Percentiles rank a stretch among this genome's conserved stretches.
Evolutionary conservation across 1,140 invertebrate genomes (phyloP).

Genomic region (Drosophila ohnishii): DNA sequence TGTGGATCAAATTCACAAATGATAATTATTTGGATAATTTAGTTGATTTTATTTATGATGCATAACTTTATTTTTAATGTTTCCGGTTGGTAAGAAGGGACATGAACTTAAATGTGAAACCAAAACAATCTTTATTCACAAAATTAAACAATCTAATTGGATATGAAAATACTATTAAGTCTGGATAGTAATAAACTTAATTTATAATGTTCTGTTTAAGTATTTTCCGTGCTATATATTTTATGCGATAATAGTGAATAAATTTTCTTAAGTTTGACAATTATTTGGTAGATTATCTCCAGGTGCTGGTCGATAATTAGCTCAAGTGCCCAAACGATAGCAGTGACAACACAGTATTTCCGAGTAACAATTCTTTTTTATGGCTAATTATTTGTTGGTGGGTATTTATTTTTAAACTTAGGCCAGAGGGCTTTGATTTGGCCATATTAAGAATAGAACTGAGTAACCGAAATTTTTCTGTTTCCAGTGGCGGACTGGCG

Average conservation of each 20-base stretch:
- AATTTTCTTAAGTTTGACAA: constrained; percentile 18
- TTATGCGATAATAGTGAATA: not conserved
- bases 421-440: constrained; percentile 12
- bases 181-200: not conserved
- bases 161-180: not conserved
- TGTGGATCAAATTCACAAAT: not conserved
- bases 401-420: constrained; percentile 24
- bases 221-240: not conserved
- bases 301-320: constrained; percentile 21
- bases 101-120: no score
- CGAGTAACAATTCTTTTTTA: constrained; percentile 23
- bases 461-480: constrained; percentile 21
- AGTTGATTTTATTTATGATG: not conserved
- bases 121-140: no score
- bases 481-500: constrained; percentile 10
- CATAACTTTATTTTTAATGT: not conserved
- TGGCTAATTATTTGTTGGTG: constrained; percentile 5
- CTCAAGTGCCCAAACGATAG: constrained; percentile 28
- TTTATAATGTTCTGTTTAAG: not conserved
- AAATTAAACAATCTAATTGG: not conserved
- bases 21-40: not conserved
- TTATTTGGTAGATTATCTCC: constrained; percentile 29
- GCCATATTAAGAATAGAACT: constrained; percentile 31
- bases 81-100: not conserved
- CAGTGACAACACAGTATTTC: constrained; percentile 21